A percentile compares a stretch with the other conserved stretches of the same genome.
Evolutionary conservation across 2,113 vertebrate species (phyloP).

Genomic region (Dasyurus viverrinus): DNA sequence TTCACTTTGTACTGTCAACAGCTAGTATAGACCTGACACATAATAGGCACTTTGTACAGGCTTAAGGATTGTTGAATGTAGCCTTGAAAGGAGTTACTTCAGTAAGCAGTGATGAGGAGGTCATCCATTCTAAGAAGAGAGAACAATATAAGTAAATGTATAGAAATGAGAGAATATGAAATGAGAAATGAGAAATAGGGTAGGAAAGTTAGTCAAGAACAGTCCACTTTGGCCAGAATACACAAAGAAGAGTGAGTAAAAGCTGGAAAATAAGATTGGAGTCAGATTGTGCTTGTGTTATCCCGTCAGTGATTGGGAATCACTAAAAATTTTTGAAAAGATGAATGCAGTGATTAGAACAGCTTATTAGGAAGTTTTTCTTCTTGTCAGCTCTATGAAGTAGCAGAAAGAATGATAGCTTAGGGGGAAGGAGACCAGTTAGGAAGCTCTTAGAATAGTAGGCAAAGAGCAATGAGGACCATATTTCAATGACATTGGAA

Average conservation of each 20-base stretch:
- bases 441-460: background rate
- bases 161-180: background rate
- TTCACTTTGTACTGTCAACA: background rate
- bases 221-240: background rate
- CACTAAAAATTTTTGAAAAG: background rate
- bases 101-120: background rate
- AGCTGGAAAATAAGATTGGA: background rate
- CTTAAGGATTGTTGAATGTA: background rate
- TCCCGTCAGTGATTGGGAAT: background rate
- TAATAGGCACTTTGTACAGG: background rate
- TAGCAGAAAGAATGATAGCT: background rate
- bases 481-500: background rate
- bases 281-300: background rate
- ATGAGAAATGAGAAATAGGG: background rate
- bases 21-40: background rate
- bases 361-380: background rate
- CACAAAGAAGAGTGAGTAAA: background rate
- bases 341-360: background rate
- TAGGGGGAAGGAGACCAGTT: background rate
- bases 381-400: background rate
- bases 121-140: background rate
- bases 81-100: background rate
- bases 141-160: background rate
- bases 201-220: background rate
- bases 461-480: background rate